Evolutionary conservation across 2,113 vertebrate species (phyloP).

Genomic region (Psammodynastes pulverulentus): DNA sequence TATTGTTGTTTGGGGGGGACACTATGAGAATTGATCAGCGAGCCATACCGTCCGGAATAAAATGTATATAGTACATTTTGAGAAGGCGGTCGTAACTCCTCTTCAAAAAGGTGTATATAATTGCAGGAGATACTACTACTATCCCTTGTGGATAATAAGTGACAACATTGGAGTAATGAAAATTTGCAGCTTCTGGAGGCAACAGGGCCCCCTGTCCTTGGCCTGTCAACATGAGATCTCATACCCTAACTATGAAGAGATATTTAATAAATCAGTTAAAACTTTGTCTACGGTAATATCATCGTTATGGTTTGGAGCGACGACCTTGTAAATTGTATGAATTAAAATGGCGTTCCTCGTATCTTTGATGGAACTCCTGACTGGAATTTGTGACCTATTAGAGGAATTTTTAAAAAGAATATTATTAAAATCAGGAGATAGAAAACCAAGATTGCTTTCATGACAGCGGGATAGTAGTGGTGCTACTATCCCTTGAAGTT

Average conservation of each 20-base stretch:
- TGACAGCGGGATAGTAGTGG: no score
- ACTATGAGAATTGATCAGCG: not conserved
- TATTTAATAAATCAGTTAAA: conserved; percentile 44
- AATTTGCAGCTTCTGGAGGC: conserved; percentile 32
- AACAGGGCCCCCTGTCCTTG: not conserved
- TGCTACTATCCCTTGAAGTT: not conserved
- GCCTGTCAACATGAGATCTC: conserved; percentile 44
- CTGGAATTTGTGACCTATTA: not conserved
- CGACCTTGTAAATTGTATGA: not conserved
- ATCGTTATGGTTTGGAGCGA: not conserved
- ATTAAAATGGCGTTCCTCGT: not conserved
- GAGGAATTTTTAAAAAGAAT: not conserved
- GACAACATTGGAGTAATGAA: conserved; percentile 10
- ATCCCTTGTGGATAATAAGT: conserved; percentile 18
- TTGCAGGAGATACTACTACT: conserved; percentile 1
- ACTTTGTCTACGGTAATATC: not conserved
- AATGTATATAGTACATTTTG: not conserved
- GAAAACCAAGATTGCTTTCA: not conserved
- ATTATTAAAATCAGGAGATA: not conserved
- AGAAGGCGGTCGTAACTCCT: not conserved
- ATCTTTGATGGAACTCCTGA: not conserved
- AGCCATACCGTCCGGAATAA: not conserved
- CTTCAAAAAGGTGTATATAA: rapidly evolving
- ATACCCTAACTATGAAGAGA: conserved; percentile 2
- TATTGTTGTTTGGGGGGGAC: not conserved